Percentiles rank a stretch among this genome's conserved stretches.
Conservation (phyloP, 2,888 invertebrate genomes). For the Drosophila mimica region DNA sequence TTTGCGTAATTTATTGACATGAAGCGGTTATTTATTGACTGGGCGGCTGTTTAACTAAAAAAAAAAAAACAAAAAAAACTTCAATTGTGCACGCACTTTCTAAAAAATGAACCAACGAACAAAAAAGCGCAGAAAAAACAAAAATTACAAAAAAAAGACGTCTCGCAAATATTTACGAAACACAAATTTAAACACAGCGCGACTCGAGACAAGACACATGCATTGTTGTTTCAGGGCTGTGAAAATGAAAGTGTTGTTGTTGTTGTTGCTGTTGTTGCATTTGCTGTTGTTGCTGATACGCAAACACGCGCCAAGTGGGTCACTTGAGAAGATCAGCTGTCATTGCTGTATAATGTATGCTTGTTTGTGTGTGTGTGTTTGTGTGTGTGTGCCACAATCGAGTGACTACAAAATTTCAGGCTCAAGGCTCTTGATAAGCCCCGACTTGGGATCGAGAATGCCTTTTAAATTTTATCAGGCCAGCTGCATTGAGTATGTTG, state of each 20-base stretch:
- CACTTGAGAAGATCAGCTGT: slow-evolving; percentile 81
- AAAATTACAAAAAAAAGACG: slow-evolving; percentile 26
- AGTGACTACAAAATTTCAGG: slow-evolving; percentile 60
- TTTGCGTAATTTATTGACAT: slow-evolving; percentile 79
- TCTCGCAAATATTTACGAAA: slow-evolving; percentile 73
- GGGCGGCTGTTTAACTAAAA: slow-evolving; percentile 62
- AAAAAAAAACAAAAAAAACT: slow-evolving; percentile 31
- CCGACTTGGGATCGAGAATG: slow-evolving; percentile 10
- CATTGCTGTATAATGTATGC: slow-evolving; percentile 31
- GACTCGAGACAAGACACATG: slow-evolving; percentile 59
- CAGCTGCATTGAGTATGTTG: slow-evolving; percentile 55
- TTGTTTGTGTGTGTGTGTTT: not conserved
- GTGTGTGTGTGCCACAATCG: slow-evolving; percentile 12
- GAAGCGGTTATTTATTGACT: slow-evolving; percentile 71
- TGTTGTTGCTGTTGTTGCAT: slow-evolving; percentile 39
- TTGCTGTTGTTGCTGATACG: slow-evolving; percentile 55
- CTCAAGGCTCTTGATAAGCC: slow-evolving; percentile 68
- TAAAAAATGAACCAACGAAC: slow-evolving; percentile 59
- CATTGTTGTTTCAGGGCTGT: slow-evolving; percentile 69
- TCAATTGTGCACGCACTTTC: slow-evolving; percentile 78
- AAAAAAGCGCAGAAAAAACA: slow-evolving; percentile 5
- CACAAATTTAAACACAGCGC: slow-evolving; percentile 67
- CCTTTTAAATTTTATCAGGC: slow-evolving; percentile 49
- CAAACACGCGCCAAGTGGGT: slow-evolving; percentile 74
- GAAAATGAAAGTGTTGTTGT: slow-evolving; percentile 75